phyloP scores from a whole-genome alignment of 2,797 vertebrate genomes.

The Antrozous pallidus region DNA sequence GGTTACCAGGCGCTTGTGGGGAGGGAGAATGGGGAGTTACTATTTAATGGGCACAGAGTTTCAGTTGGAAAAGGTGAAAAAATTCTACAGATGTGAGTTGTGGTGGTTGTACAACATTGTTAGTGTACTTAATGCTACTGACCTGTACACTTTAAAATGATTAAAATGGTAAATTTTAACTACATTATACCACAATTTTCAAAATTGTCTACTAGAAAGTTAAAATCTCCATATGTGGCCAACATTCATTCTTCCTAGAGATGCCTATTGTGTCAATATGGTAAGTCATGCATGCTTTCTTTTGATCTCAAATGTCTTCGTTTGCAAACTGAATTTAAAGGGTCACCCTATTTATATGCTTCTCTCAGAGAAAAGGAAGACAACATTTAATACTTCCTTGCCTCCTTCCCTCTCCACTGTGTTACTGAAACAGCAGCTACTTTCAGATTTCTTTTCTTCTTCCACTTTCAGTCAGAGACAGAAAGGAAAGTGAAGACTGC shows the following conservation, averaged over 20 bases:
- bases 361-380: background rate
- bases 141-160: background rate
- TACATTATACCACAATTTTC: background rate
- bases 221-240: background rate
- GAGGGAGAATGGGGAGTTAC: background rate
- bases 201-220: background rate
- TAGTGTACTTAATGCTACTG: background rate
- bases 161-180: background rate
- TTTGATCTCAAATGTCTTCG: background rate
- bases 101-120: background rate
- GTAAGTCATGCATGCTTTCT: background rate
- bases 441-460: background rate
- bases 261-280: background rate
- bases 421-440: background rate
- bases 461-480: background rate
- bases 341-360: background rate
- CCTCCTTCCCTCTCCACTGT: background rate
- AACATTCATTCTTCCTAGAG: background rate
- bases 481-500: conserved; percentile 21
- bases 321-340: background rate
- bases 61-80: background rate
- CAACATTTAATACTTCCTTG: background rate
- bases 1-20: background rate
- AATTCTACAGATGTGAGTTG: background rate
- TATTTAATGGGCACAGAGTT: background rate